Evolutionary conservation across 2,888 invertebrate genomes (phyloP).

Genomic region (Arge pagana): DNA sequence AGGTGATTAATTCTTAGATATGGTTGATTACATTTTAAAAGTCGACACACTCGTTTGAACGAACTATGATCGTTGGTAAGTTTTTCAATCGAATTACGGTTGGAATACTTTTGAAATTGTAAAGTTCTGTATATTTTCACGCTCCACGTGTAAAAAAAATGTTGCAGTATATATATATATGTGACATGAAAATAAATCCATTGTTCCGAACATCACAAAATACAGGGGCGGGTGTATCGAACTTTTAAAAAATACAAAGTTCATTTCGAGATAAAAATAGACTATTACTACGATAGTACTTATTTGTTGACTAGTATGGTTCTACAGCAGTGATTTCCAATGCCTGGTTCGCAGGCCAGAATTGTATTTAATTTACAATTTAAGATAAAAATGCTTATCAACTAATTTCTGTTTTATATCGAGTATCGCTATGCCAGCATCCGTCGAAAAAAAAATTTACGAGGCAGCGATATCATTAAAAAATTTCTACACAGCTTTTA

Average conservation of each 20-base stretch:
- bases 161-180: not conserved
- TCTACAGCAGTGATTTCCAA: slow-evolving; percentile 43
- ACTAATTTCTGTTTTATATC: slow-evolving; percentile 20
- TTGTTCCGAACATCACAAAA: not conserved
- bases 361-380: slow-evolving; percentile 24
- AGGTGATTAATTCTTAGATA: slow-evolving; percentile 46
- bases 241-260: slow-evolving; percentile 32
- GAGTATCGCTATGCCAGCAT: not conserved
- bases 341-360: slow-evolving; percentile 18
- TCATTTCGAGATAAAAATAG: slow-evolving; percentile 49
- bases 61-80: no score
- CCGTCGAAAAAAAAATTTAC: slow-evolving; percentile 9
- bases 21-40: slow-evolving; percentile 40
- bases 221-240: slow-evolving; percentile 23
- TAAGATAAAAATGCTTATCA: no score
- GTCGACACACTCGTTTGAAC: slow-evolving; percentile 10
- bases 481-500: slow-evolving; percentile 6
- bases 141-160: not conserved
- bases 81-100: no score
- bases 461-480: slow-evolving; percentile 4
- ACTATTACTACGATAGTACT: slow-evolving; percentile 49
- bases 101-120: no score
- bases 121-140: no score
- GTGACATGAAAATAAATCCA: not conserved
- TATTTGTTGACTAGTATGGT: slow-evolving; percentile 50